Evolutionary conservation across 1,140 invertebrate genomes (phyloP).

Genomic region (Zaprionus gabonicus): DNA sequence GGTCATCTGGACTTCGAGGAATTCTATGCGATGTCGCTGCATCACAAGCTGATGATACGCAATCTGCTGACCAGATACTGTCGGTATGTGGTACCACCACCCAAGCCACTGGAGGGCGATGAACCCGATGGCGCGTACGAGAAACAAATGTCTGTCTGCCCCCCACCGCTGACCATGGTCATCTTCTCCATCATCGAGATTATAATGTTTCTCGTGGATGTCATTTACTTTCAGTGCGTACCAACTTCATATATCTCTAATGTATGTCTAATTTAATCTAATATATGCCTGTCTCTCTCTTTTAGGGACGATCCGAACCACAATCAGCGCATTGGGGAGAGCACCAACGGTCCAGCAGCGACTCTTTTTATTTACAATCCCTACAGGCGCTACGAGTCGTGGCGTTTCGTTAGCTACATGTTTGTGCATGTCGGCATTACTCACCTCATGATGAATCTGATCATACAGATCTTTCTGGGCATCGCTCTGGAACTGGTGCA

Average conservation of each 20-base stretch:
- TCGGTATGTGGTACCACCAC: constrained; percentile 86
- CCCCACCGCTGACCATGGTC: constrained; percentile 94
- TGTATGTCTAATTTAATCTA: too few relatives aligned
- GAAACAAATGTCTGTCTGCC: constrained; percentile 93
- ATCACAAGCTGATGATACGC: constrained; percentile 86
- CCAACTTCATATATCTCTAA: too few relatives aligned
- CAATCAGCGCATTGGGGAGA: constrained; percentile 77
- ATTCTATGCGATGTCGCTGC: constrained; percentile 91
- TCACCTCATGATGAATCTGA: constrained; percentile 95
- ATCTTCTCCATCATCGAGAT: constrained; percentile 90
- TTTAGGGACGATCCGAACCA: constrained; percentile 78
- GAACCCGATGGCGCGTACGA: constrained; percentile 91
- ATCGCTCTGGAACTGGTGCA: constrained; percentile 98
- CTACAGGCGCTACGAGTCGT: constrained; percentile 92
- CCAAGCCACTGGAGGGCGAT: constrained; percentile 84
- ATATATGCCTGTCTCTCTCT: neutral
- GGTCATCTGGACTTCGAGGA: constrained; percentile 91
- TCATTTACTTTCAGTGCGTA: constrained; percentile 84
- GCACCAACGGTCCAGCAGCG: constrained; percentile 90
- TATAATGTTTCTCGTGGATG: constrained; percentile 89
- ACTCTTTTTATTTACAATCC: constrained; percentile 96
- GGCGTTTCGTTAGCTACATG: constrained; percentile 98
- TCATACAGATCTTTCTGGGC: constrained; percentile 96
- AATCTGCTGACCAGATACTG: constrained; percentile 87
- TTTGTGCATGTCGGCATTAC: constrained; percentile 96